These are phyloP conservation scores for Nasonia oneida DNA, from an alignment of 2,888 invertebrate genomes.

Conservation along the genomic window DNA sequence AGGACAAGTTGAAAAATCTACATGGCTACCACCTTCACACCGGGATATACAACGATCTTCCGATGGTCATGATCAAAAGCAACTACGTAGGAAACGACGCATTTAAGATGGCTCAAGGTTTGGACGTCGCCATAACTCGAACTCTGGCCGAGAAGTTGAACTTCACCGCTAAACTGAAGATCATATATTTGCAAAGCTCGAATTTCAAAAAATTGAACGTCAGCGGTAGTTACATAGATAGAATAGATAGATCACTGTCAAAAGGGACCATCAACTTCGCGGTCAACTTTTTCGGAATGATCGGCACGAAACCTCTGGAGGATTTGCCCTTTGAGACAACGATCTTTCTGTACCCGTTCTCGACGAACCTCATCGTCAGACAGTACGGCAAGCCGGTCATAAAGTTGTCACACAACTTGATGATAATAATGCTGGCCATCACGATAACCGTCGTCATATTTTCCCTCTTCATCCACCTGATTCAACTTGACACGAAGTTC, in stretches of 20 bases:
- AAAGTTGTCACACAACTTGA: constrained; percentile 26
- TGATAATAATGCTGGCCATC: background rate
- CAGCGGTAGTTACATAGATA: background rate
- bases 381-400: constrained; percentile 25
- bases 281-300: constrained; percentile 45
- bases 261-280: constrained; percentile 32
- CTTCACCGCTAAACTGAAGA: background rate
- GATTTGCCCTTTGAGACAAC: constrained; percentile 34
- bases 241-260: background rate
- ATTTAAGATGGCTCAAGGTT: constrained; percentile 6
- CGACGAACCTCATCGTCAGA: constrained; percentile 45
- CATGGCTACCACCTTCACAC: constrained; percentile 9
- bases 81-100: background rate
- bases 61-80: constrained; percentile 39
- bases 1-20: constrained; percentile 23
- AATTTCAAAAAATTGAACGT: constrained; percentile 28
- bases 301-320: background rate
- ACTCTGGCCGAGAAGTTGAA: constrained; percentile 32
- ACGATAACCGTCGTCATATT: background rate
- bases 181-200: background rate
- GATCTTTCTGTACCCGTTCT: constrained; percentile 38
- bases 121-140: constrained; percentile 25
- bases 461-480: background rate
- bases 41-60: constrained; percentile 32
- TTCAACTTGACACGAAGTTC: background rate